A percentile compares a stretch with the other conserved stretches of the same genome.
These are phyloP conservation scores for Cyanistes caeruleus DNA, from an alignment of 2,113 vertebrate species.

Conservation along the genomic window DNA sequence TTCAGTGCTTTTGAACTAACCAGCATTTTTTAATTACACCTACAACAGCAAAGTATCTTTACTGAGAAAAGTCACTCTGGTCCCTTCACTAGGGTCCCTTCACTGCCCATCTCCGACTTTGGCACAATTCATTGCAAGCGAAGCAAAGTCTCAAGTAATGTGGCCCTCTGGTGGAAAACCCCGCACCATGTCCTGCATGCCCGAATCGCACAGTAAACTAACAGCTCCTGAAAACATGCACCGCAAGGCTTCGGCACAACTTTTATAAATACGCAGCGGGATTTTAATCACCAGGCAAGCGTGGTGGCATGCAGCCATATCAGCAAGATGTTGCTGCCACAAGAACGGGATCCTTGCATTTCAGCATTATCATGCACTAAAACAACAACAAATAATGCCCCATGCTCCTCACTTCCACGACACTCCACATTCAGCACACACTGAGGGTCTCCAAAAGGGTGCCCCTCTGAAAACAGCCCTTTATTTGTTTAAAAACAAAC, in stretches of 20 bases:
- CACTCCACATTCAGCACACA: background rate
- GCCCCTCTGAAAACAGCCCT: conserved; percentile 7
- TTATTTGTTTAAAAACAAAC: conserved; percentile 68
- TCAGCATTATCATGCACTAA: conserved; percentile 35
- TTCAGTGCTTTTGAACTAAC: background rate
- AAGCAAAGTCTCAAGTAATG: conserved; percentile 85
- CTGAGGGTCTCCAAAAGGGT: background rate
- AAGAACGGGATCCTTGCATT: background rate
- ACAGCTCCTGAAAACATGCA: conserved; percentile 62
- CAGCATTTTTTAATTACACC: conserved; percentile 44
- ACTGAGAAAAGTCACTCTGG: conserved; percentile 67
- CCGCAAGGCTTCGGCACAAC: conserved; percentile 58
- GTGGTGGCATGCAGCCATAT: background rate
- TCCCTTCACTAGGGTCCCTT: conserved; percentile 67
- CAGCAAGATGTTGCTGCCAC: conserved; percentile 4
- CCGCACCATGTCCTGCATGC: conserved; percentile 65
- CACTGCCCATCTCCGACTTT: conserved; percentile 73
- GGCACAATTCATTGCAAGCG: conserved; percentile 71
- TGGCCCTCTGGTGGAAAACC: conserved; percentile 96
- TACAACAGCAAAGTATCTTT: conserved; percentile 38
- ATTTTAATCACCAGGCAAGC: conserved; percentile 59
- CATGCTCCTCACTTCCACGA: conserved; percentile 5
- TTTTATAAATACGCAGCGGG: conserved; percentile 38
- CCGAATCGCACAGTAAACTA: conserved; percentile 58
- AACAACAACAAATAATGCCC: conserved; percentile 59